Evolutionary conservation across 2,888 invertebrate species (phyloP).

Genomic region (Hartigia nigra): DNA sequence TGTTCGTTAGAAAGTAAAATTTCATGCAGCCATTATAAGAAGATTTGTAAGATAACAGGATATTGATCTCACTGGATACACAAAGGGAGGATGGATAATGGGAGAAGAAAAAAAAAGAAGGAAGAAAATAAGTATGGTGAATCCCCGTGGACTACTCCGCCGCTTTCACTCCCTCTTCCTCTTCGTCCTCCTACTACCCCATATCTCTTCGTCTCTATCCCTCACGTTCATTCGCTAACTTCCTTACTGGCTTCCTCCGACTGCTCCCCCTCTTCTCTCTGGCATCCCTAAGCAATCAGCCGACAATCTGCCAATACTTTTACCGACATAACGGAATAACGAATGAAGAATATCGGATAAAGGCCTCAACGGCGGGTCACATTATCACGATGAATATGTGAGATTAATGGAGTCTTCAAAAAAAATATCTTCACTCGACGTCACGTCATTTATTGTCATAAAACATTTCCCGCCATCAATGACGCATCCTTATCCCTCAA

Average conservation of each 20-base stretch:
- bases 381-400: conserved; percentile 27
- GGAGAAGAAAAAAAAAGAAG: conserved; percentile 32
- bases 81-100: conserved; percentile 34
- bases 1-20: conserved; percentile 29
- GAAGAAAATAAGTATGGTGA: conserved; percentile 32
- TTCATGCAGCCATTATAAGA: conserved; percentile 37
- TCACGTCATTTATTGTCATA: not conserved
- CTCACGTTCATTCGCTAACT: conserved; percentile 7
- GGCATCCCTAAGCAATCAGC: conserved; percentile 13
- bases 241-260: conserved; percentile 19
- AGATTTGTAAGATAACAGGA: conserved; percentile 36
- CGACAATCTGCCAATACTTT: conserved; percentile 34
- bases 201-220: not conserved
- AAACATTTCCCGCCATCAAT: not conserved
- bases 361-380: not conserved
- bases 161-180: not conserved
- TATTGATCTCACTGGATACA: conserved; percentile 39
- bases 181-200: conserved; percentile 17
- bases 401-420: conserved; percentile 21
- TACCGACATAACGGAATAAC: conserved; percentile 8
- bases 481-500: not conserved
- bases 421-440: not conserved
- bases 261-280: conserved; percentile 17
- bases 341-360: conserved; percentile 14
- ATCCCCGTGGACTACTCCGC: conserved; percentile 9